Evolutionary conservation across 2,113 vertebrate species (phyloP), one percentile per base, ranked within the genome.

Genomic region (Corydoras maculifer): DNA sequence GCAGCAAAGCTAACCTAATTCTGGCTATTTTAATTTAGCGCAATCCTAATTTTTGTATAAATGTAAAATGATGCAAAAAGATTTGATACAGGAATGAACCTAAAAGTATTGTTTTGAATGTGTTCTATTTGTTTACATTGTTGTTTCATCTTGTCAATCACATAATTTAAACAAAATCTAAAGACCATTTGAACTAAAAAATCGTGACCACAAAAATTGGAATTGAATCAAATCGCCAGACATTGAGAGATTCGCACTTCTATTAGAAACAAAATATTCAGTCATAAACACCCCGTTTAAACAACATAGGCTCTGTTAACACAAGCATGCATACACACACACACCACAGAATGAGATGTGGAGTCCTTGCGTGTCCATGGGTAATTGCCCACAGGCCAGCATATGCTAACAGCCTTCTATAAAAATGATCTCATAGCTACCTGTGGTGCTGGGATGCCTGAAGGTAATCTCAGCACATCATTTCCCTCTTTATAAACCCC

Each of bases 341-440:
- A 70, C 35, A 61, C 64, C 60, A 35, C 64, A 9, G 54, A 35
- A 14, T 8, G 53, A 48, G 30, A 53, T n/a, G 15, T 25, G 31
- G 8, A 54, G 72, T 54, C 64, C 72, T 73, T 77, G 78, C 35
- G 60, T n/a, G 63, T 81, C 82, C 83, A 79, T 73, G 83, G 73
- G 83, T 87, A 84, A 86, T 87, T 87, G 86, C 62, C 80, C 68
- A 81, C 73, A 58, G 76, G 69, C 80, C 70, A 29, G 78, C 63
- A 76, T 74, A 75, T 61, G 75, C 72, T 77, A 76, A 75, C 76
- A 73, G 75, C 79, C 81, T 57, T 18, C 79, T 75, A 80, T 73
- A 43, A 75, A 82, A 79, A 67, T 87, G 82, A 87, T 84, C 80
- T 88, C 82, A 87, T 83, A 65, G 72, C 80, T 83, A 83, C 84